Percentiles rank a stretch among this genome's conserved stretches.
Conservation (phyloP, 2,888 invertebrate genomes). For the Trichogramma evanescens region DNA sequence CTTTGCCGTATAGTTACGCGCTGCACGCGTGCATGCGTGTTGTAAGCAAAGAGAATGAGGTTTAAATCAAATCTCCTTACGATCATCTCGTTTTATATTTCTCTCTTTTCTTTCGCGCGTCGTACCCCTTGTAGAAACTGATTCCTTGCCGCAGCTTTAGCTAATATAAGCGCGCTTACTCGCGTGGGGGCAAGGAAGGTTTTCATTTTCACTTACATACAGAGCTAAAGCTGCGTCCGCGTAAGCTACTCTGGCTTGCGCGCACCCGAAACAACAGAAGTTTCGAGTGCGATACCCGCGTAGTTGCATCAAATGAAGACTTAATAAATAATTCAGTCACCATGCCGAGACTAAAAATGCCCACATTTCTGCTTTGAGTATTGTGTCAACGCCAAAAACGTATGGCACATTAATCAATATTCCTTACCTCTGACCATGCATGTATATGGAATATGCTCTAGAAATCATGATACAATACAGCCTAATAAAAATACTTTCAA, state of each 20-base stretch:
- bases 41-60: constrained; percentile 3
- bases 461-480: no score
- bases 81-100: constrained; percentile 10
- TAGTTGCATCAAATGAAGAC: constrained; percentile 41
- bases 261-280: constrained; percentile 14
- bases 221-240: no score
- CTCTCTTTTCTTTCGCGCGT: neutral
- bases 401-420: constrained; percentile 43
- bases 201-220: constrained; percentile 11
- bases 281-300: constrained; percentile 20
- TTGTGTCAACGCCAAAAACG: constrained; percentile 38
- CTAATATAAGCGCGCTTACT: no score
- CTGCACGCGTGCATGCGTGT: neutral
- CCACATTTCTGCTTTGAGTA: no score
- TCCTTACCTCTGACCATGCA: constrained; percentile 17
- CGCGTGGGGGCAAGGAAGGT: neutral
- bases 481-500: no score
- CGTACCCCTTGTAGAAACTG: neutral
- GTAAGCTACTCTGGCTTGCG: neutral
- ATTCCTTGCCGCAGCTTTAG: no score
- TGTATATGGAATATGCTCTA: no score
- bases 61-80: constrained; percentile 18
- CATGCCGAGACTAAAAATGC: no score
- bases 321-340: constrained; percentile 44
- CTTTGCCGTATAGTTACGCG: neutral